A percentile compares a stretch with the other conserved stretches of the same genome.
phyloP scores from a whole-genome alignment of 2,113 vertebrate species.

The Alligator sinensis region DNA sequence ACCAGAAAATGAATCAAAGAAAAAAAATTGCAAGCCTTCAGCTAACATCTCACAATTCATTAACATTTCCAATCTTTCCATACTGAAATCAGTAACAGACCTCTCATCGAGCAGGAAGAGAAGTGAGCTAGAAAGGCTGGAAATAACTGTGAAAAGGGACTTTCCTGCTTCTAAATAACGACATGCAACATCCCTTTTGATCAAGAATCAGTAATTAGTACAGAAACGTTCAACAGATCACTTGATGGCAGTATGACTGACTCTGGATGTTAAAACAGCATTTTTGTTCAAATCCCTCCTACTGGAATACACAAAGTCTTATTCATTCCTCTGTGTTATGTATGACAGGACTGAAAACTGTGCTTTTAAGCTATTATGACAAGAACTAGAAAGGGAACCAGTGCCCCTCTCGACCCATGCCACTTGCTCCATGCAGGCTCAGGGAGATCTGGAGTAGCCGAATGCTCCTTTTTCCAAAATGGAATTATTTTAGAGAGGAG shows the following conservation, averaged over 20 bases:
- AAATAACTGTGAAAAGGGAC: background rate
- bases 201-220: background rate
- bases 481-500: background rate
- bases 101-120: background rate
- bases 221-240: conserved; percentile 25
- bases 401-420: background rate
- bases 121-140: background rate
- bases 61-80: background rate
- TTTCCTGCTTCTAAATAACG: background rate
- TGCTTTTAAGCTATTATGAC: background rate
- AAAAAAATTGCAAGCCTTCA: background rate
- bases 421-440: accelerated
- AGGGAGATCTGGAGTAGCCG: background rate
- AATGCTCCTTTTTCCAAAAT: background rate
- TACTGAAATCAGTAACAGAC: background rate
- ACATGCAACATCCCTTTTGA: background rate
- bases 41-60: background rate
- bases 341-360: background rate
- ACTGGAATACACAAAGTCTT: accelerated
- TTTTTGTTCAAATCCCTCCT: background rate
- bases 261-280: background rate
- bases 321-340: background rate
- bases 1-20: background rate
- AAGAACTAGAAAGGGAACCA: background rate
- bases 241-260: conserved; percentile 57